Base-by-base conservation (phyloP, 2,888 invertebrate genomes). In the Acrobasis repandana region DNA sequence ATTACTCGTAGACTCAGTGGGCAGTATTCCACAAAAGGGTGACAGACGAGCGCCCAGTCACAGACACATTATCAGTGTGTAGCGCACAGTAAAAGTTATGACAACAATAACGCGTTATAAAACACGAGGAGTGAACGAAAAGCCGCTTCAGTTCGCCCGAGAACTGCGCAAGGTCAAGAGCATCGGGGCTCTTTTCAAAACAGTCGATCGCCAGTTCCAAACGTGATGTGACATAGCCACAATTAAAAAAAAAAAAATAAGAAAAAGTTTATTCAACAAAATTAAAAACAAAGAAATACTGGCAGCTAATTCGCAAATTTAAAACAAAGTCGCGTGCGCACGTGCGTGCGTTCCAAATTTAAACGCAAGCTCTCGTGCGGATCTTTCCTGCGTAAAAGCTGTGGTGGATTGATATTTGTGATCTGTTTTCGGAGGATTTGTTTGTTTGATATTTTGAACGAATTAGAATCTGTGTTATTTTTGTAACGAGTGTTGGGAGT, bases 21-120 rank as follows among this genome's bases (percentile, higher is more conserved):
- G 57, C 48, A 33, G 48, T 49, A 36, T 18, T 34, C 57, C 57
- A 58, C 57, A 58, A 58, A 58, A 58, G 57, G 57, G 34, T 48
- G 57, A 47, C 47, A 47, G 33, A 11, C 48, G 11, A 14, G 57
- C 57, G 28, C 11, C 46, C 43, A 28, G 28, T 28, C 28, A 28
- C 28, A 20, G 20, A 20, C n/a, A 33, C 47, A 58, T 58, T 58
- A 58, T 58, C 57, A 61, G 61, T 63, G 67, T 66, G 66, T 64
- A 65, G 67, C 71, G 71, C 77, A 70, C 84, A 74, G 85, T 83
- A 87, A 90, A 87, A 88, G 87, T 88, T 86, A 86, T 85, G 83
- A 89, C 88, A 87, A 89, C 88, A 89, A 85, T 84, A 80, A 80
- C 80, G 82, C 85, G 81, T 89, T 90, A 91, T 91, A 92, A 92